Base-by-base conservation (phyloP, 2,888 invertebrate genomes). In the Lepidonotus clava region DNA sequence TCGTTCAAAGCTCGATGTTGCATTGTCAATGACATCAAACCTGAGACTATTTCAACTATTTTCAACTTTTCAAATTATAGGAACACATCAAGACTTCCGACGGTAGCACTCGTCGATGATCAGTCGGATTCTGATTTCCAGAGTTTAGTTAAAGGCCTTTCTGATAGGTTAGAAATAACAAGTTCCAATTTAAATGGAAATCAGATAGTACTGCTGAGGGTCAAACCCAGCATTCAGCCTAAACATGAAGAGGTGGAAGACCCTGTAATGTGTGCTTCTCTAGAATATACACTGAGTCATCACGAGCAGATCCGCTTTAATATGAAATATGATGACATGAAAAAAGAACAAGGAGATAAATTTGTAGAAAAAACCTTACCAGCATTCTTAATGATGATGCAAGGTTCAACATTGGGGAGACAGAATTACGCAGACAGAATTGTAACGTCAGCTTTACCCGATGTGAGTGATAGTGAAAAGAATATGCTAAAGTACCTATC, bases 321-420 rank as follows among this genome's bases (percentile, higher is more conserved):
- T 1, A 18, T 18, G 0, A 71, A 38, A n/a, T 71, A 71, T 34
- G 1, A 36, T 1, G 21, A 34, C 4, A 36, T 71, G 38, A 11
- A 36, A 38, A 36, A 2, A 5, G 38, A 36, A 0, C 24, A 71
- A 36, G 38, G 38, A 36, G 24, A 61, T 1, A 38, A 71, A 71
- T 71, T 38, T 71, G n/a, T n/a, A n/a, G 38, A 71, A 21, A 36
- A 71, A 36, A 71, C 71, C 1, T n/a, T 71, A 4, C 71, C 71
- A 36, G 18, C 38, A 34, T 71, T 71, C 38, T 36, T 71, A 36
- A 71, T 71, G 71, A 36, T 71, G 36, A 34, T 71, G 71, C 38
- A 36, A 36, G 1, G 38, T 2, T 34, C 8, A 34, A 71, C n/a
- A n/a, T n/a, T n/a, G 38, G 38, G 71, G 38, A 2, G 38, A 71